phyloP scores from a whole-genome alignment of 2,113 vertebrate species.

The Passer domesticus region DNA sequence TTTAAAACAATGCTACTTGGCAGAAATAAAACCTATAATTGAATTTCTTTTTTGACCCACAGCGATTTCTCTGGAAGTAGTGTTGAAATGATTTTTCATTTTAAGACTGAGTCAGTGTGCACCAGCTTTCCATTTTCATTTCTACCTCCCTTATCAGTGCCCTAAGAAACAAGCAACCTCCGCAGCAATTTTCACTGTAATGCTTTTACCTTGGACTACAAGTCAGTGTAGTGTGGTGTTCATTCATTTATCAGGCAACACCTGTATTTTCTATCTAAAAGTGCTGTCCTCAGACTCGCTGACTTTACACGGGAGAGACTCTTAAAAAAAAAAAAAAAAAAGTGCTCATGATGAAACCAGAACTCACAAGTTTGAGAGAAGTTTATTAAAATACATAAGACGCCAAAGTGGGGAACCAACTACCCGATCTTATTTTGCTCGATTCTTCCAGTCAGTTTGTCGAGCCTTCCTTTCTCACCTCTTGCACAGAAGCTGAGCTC shows the following conservation, averaged over 20 bases:
- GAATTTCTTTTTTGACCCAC: background rate
- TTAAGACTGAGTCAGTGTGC: background rate
- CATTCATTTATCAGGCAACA: background rate
- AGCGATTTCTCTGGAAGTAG: background rate
- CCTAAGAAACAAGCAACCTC: background rate
- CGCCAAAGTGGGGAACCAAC: rapidly evolving
- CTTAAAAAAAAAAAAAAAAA: too few species aligned
- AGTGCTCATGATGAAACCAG: background rate
- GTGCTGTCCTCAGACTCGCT: background rate
- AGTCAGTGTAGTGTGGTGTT: background rate
- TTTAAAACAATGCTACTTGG: background rate
- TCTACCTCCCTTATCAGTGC: background rate
- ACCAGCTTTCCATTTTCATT: background rate
- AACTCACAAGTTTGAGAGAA: background rate
- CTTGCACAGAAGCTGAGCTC: background rate
- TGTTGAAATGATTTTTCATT: background rate
- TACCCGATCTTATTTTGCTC: background rate
- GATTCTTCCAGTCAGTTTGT: background rate
- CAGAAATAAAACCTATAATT: background rate
- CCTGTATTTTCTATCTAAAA: background rate
- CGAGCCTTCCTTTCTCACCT: background rate
- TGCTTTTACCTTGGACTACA: background rate
- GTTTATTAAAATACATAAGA: background rate
- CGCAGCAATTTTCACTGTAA: background rate
- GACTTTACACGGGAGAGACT: background rate